Conservation (phyloP, 2,113 vertebrate species). For the Jaculus jaculus region DNA sequence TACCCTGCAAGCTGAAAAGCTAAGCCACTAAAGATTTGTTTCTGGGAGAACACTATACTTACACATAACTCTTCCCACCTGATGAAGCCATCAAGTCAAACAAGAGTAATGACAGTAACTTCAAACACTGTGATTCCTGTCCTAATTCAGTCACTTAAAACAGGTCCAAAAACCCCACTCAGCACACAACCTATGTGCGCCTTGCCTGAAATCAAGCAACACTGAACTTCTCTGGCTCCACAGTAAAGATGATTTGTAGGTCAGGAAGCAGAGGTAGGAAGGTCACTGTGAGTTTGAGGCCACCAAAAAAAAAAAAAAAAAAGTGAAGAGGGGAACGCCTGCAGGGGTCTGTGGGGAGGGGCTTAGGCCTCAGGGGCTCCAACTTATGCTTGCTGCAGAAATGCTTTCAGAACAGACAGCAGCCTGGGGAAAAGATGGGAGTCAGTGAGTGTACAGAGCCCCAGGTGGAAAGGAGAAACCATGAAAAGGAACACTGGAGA, state of each 20-base stretch:
- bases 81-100: slow-evolving; percentile 34
- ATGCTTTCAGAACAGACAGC: slow-evolving; percentile 78
- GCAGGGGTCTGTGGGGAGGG: no score
- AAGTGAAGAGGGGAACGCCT: no score
- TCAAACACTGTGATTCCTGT: slow-evolving; percentile 6
- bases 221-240: slow-evolving; percentile 29
- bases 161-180: background rate
- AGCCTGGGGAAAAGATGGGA: slow-evolving; percentile 74
- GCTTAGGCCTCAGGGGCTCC: no score
- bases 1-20: background rate
- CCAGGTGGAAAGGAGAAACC: slow-evolving; percentile 55
- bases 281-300: no score
- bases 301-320: no score
- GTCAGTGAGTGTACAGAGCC: slow-evolving; percentile 53
- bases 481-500: slow-evolving; percentile 65
- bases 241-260: no score
- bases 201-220: slow-evolving; percentile 35
- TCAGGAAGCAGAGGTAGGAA: no score
- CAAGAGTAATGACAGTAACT: background rate
- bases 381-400: slow-evolving; percentile 63
- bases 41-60: slow-evolving; percentile 21
- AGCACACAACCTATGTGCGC: background rate
- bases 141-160: slow-evolving; percentile 32
- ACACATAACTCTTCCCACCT: background rate
- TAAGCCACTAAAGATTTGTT: slow-evolving; percentile 33